phyloP scores from a whole-genome alignment of 2,797 vertebrate genomes.

The Erethizon dorsatum region DNA sequence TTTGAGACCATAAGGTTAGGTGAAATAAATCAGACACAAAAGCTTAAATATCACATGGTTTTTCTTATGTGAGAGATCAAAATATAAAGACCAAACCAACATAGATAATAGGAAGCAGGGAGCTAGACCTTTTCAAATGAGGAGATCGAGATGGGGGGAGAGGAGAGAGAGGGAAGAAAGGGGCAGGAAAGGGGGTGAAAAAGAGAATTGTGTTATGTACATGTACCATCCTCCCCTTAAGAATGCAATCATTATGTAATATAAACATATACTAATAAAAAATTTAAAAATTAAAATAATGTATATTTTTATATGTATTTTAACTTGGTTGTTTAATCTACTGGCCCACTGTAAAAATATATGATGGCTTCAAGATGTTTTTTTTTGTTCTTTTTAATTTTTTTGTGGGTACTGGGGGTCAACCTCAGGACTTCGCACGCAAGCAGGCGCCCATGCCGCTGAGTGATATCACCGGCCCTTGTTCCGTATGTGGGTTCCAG shows the following conservation, averaged over 20 bases:
- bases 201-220: not conserved
- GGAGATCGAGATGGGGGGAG: not conserved
- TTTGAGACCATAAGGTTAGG: not conserved
- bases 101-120: not conserved
- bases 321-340: not conserved
- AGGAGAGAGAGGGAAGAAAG: not conserved
- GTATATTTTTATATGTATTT: not conserved
- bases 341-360: not conserved
- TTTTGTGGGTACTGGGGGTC: too few relatives aligned
- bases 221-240: accelerated
- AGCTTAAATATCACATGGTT: not conserved
- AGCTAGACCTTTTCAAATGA: not conserved
- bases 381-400: too few relatives aligned
- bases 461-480: too few relatives aligned
- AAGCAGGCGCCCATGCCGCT: too few relatives aligned
- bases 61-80: not conserved
- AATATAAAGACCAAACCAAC: not conserved
- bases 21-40: not conserved
- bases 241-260: not conserved
- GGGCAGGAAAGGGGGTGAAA: not conserved
- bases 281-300: not conserved
- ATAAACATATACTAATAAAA: not conserved
- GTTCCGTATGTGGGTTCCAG: too few relatives aligned
- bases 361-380: not conserved
- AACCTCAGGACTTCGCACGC: too few relatives aligned